These are phyloP conservation scores for Ptychodera flava DNA, from an alignment of 35 echinoderm and acorn worm genomes.

Conservation along the genomic window DNA sequence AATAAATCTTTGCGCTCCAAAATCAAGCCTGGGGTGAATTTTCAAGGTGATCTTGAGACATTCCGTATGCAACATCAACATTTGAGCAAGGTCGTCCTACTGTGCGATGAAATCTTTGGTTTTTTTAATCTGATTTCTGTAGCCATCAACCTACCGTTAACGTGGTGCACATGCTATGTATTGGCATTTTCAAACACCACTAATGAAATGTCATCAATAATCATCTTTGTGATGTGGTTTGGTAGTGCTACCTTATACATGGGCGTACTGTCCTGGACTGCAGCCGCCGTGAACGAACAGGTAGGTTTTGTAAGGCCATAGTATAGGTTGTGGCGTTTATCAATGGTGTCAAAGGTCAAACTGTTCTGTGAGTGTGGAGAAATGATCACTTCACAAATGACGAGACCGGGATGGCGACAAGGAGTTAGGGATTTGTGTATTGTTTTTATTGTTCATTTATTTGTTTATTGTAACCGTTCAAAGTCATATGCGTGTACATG, in stretches of 20 bases:
- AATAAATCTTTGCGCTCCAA: not conserved
- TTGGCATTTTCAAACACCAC: not conserved
- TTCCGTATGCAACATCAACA: not conserved
- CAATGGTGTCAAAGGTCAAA: not conserved
- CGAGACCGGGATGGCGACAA: not conserved
- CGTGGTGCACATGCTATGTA: not conserved
- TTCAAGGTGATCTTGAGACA: not conserved
- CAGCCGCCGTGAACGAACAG: conserved; percentile 4
- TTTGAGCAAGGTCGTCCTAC: not conserved
- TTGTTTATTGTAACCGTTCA: not conserved
- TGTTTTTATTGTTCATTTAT: not conserved
- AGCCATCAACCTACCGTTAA: not conserved
- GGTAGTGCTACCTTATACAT: not conserved
- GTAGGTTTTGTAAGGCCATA: not conserved
- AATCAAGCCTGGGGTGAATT: not conserved
- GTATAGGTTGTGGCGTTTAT: not conserved
- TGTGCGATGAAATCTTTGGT: not conserved
- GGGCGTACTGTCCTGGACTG: not conserved
- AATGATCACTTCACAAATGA: no score
- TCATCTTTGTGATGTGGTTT: not conserved
- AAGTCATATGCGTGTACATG: not conserved
- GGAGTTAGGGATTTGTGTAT: not conserved
- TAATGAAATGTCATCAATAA: not conserved
- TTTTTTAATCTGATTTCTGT: not conserved
- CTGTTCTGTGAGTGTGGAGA: not conserved